Evolutionary conservation across 2,113 vertebrate species (phyloP).

Genomic region (Oryctolagus cuniculus): DNA sequence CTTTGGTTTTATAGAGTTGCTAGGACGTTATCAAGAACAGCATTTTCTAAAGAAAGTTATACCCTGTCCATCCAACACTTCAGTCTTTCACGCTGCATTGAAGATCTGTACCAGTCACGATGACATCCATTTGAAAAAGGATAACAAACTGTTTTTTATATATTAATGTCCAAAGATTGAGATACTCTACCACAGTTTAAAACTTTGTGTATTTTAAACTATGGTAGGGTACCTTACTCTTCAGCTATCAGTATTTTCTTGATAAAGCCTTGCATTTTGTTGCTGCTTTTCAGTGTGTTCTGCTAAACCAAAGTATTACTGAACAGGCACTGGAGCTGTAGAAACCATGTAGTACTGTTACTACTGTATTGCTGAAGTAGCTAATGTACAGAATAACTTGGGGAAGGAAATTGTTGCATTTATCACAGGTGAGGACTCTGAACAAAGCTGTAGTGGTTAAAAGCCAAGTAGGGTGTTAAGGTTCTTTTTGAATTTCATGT

Average conservation of each 20-base stretch:
- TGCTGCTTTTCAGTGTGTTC: neutral
- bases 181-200: too few species aligned
- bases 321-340: neutral
- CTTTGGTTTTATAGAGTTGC: neutral
- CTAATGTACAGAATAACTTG: neutral
- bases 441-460: neutral
- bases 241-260: conserved; percentile 10
- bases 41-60: conserved; percentile 27
- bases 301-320: conserved; percentile 5
- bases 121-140: neutral
- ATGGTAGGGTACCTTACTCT: neutral
- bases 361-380: neutral
- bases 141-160: too few species aligned
- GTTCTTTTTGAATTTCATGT: conserved; percentile 25
- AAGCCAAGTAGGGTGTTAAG: neutral
- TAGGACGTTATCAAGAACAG: conserved; percentile 26
- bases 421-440: neutral
- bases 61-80: neutral
- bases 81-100: neutral
- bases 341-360: neutral
- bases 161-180: too few species aligned
- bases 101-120: neutral
- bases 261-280: neutral
- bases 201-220: neutral
- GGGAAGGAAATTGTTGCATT: neutral